These are phyloP conservation scores for Galleria mellonella DNA, from an alignment of 1,140 invertebrate genomes.

Conservation along the genomic window DNA sequence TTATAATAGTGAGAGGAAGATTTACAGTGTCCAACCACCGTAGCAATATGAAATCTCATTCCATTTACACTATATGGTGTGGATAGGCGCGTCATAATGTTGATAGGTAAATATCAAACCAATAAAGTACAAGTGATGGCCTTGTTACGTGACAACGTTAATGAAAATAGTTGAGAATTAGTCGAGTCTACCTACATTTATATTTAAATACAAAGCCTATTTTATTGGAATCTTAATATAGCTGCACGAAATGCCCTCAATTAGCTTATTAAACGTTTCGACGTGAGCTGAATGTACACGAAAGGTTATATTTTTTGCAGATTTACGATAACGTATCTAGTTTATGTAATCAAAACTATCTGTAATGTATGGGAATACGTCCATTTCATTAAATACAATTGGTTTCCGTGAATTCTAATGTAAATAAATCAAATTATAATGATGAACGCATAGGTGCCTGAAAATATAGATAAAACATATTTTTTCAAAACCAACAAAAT, in stretches of 20 bases:
- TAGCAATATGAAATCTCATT: slow-evolving; percentile 53
- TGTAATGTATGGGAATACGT: slow-evolving; percentile 44
- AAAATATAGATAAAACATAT: slow-evolving; percentile 53
- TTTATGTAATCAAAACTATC: slow-evolving; percentile 36
- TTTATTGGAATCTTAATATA: slow-evolving; percentile 50
- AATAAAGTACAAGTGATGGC: slow-evolving; percentile 64
- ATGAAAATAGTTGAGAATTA: slow-evolving; percentile 23
- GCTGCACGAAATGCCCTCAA: slow-evolving; percentile 50
- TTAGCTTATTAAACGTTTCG: slow-evolving; percentile 44
- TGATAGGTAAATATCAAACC: slow-evolving; percentile 30
- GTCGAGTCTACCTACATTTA: slow-evolving; percentile 31
- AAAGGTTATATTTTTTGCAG: slow-evolving; percentile 68
- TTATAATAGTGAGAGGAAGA: slow-evolving; percentile 20
- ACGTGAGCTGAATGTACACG: slow-evolving; percentile 45
- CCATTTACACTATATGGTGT: slow-evolving; percentile 34
- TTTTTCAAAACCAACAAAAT: slow-evolving; percentile 50
- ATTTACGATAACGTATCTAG: slow-evolving; percentile 52
- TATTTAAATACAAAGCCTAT: slow-evolving; percentile 27
- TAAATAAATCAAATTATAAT: slow-evolving; percentile 37
- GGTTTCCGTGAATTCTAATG: slow-evolving; percentile 33
- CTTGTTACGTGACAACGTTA: slow-evolving; percentile 38
- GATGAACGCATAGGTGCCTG: slow-evolving; percentile 55
- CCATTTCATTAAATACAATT: slow-evolving; percentile 45
- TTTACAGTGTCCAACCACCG: slow-evolving; percentile 41
- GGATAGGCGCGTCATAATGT: slow-evolving; percentile 21